These are phyloP conservation scores for Lepetodrilus schrolli DNA, from an alignment of 2,888 invertebrate species.

Conservation along the genomic window DNA sequence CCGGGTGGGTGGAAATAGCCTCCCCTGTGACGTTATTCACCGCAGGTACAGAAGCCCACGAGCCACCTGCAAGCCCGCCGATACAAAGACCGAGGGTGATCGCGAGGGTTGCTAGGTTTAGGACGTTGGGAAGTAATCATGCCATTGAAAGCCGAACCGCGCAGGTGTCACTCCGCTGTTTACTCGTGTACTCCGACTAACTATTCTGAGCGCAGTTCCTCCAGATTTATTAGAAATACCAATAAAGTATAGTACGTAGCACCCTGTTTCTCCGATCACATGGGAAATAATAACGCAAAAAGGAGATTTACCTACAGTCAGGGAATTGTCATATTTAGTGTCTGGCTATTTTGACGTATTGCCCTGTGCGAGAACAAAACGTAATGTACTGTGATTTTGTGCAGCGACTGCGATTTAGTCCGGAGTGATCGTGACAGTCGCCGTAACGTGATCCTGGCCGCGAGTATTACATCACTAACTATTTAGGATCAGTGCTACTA, in stretches of 20 bases:
- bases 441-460: background rate
- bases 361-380: background rate
- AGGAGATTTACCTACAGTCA: background rate
- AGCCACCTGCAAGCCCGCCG: slow-evolving; percentile 1
- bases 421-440: too few species aligned
- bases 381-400: too few species aligned
- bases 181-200: background rate
- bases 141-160: slow-evolving; percentile 5
- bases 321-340: background rate
- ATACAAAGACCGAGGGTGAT: slow-evolving; percentile 16
- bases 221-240: slow-evolving; percentile 24
- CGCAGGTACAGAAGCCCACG: background rate
- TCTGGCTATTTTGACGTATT: background rate
- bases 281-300: slow-evolving; percentile 8
- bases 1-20: background rate
- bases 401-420: too few species aligned
- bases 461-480: background rate
- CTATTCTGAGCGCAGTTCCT: slow-evolving; percentile 2
- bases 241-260: slow-evolving; percentile 2
- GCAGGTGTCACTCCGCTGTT: slow-evolving; percentile 18
- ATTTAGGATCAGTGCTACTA: too few species aligned
- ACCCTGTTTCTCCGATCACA: background rate
- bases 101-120: slow-evolving; percentile 22
- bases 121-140: background rate
- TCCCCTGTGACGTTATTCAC: background rate